Base-by-base conservation (phyloP, 2,113 vertebrate species). In the Dromas ardeola region DNA sequence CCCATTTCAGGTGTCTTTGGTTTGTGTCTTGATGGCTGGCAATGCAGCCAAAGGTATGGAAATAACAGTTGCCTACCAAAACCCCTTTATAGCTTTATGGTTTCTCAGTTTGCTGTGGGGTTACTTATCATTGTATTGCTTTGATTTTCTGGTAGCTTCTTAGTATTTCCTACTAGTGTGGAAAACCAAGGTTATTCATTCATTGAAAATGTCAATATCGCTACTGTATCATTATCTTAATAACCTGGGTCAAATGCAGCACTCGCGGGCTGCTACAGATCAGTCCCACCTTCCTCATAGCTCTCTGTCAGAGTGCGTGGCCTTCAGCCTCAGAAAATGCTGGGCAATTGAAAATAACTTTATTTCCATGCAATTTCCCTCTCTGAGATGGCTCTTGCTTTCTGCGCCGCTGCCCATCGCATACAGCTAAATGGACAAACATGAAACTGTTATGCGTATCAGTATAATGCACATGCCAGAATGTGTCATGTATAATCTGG, bases 171-270 rank as follows among this genome's bases (percentile, higher is more conserved):
- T 73, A 13, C 53, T 85, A 45, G n/a, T 20, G 19, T 88, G 66
- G 43, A 82, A 96, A 90, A 62, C 40, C 18, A 17, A 72, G 52
- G 84, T 92, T 94, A 74, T 81, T 91, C 26, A 25, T 88, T 86
- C 79, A 83, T 17, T 8, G n/a, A 71, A 94, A 94, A 86, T 86
- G 15, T 62, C 89, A 62, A 22, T 83, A 78, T 55, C 95, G 49
- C 86, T 94, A 21, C 91, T 91, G 13, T 91, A 49, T 94, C 38
- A 93, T 96, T 94, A 95, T 87, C 74, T 82, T 93, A 85, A 90
- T 94, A 93, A 93, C 52, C 9, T 58, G 67, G 91, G 93, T 96
- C 89, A 90, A 93, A 40, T 77, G 52, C 49, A 67, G 49, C n/a
- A 34, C 52, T 67, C 2, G 0, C 40, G 58, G 40, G 13, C 26